Conservation (phyloP, 2,888 invertebrate genomes). For the Periphyllus acericola region DNA sequence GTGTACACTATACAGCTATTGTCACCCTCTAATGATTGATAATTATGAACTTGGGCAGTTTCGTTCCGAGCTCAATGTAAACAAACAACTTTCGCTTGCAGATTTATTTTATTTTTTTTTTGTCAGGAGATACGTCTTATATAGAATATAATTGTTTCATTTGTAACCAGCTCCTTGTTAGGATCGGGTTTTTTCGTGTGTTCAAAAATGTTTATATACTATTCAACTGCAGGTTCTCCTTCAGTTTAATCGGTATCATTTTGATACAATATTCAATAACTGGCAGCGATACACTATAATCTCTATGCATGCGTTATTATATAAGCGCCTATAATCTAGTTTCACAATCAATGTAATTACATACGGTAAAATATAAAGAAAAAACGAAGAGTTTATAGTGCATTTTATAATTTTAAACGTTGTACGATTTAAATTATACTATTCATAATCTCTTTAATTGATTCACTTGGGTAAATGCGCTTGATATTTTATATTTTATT, state of each 20-base stretch:
- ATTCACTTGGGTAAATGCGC: neutral
- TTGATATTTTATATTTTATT: neutral
- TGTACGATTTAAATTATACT: neutral
- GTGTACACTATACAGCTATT: no score
- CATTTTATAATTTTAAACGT: neutral
- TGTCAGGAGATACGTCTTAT: neutral
- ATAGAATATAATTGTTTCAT: neutral
- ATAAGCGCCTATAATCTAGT: neutral
- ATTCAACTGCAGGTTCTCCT: neutral
- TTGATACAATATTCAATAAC: neutral
- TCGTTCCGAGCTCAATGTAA: neutral
- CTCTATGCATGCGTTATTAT: neutral
- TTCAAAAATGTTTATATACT: neutral
- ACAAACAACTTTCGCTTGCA: neutral
- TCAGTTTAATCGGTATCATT: neutral
- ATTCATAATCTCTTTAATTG: neutral
- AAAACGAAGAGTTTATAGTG: neutral
- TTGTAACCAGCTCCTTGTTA: conserved; percentile 13
- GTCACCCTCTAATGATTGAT: neutral
- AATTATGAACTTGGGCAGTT: neutral
- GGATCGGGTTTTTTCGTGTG: neutral
- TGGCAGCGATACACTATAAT: neutral
- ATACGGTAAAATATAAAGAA: neutral
- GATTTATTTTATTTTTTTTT: neutral
- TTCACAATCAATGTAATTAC: neutral